Evolutionary conservation across 2,113 vertebrate genomes (phyloP).

Genomic region (Chionis minor): DNA sequence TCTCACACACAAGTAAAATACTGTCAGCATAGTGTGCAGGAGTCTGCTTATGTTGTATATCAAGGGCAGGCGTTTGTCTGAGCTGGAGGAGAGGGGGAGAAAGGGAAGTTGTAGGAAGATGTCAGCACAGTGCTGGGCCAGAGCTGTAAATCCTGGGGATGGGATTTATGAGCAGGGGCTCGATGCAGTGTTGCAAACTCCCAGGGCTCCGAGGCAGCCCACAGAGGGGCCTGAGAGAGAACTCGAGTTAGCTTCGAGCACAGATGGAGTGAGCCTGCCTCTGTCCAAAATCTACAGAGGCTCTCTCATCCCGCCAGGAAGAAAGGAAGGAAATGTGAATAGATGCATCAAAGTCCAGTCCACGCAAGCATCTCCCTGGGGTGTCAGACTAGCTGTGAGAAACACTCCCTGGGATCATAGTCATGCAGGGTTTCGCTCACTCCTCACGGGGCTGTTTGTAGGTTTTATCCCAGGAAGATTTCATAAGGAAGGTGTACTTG

Average conservation of each 20-base stretch:
- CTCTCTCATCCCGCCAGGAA: neutral
- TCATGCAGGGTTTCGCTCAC: neutral
- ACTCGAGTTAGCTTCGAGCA: neutral
- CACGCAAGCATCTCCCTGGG: neutral
- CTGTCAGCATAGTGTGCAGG: neutral
- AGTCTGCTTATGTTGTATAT: neutral
- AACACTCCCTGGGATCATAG: neutral
- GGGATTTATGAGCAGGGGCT: neutral
- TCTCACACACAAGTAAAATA: neutral
- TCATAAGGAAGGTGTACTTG: neutral
- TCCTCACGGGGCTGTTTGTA: neutral
- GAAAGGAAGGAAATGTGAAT: neutral
- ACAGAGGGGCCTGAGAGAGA: neutral
- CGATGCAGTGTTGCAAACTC: fast-evolving
- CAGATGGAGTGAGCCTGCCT: neutral
- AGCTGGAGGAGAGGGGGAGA: neutral
- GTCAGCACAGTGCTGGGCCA: neutral
- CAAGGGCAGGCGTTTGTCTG: neutral
- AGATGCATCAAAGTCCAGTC: neutral
- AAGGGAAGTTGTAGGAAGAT: neutral
- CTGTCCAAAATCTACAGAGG: neutral
- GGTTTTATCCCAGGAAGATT: neutral
- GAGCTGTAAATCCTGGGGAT: neutral
- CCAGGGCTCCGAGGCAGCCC: neutral
- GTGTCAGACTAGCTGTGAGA: neutral